Percentiles rank a stretch among this genome's conserved stretches.
These are phyloP conservation scores for Serrognathus titanus DNA, from an alignment of 2,888 invertebrate species.

Conservation along the genomic window DNA sequence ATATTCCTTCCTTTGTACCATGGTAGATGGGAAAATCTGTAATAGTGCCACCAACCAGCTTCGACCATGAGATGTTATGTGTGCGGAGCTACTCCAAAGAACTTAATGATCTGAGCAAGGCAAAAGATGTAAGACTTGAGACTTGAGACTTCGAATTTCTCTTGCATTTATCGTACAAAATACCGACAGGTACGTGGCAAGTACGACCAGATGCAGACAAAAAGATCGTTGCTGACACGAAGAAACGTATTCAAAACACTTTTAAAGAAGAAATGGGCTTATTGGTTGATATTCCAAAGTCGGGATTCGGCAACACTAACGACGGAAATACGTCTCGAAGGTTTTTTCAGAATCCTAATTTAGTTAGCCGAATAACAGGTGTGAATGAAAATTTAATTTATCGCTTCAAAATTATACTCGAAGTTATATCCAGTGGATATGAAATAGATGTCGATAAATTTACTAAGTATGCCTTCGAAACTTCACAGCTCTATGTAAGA, in stretches of 20 bases:
- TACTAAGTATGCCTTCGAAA: slow-evolving; percentile 25
- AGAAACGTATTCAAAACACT: slow-evolving; percentile 11
- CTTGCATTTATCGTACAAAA: slow-evolving; percentile 36
- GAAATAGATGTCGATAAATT: slow-evolving; percentile 14
- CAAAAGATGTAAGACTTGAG: no score
- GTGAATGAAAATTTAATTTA: slow-evolving; percentile 13
- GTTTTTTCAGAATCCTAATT: slow-evolving; percentile 27
- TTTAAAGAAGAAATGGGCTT: slow-evolving; percentile 29
- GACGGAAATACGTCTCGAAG: slow-evolving; percentile 33
- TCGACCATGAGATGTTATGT: slow-evolving; percentile 30
- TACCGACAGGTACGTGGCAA: slow-evolving; percentile 34
- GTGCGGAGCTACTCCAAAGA: slow-evolving; percentile 29
- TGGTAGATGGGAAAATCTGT: slow-evolving; percentile 24
- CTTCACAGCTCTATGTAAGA: slow-evolving; percentile 31
- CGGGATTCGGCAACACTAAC: slow-evolving; percentile 33
- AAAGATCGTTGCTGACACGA: slow-evolving; percentile 10
- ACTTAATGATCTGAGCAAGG: slow-evolving; percentile 3
- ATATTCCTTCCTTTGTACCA: no score
- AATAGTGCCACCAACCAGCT: slow-evolving; percentile 28
- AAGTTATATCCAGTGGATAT: slow-evolving; percentile 16
- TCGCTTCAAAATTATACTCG: slow-evolving; percentile 15
- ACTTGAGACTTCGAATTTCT: no score
- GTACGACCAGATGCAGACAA: slow-evolving; percentile 15
- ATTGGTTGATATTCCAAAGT: slow-evolving; percentile 34
- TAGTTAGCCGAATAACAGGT: slow-evolving; percentile 16